Percentiles rank a stretch among this genome's conserved stretches.
phyloP scores from a whole-genome alignment of 2,888 invertebrate genomes.

The Chrysina gloriosa region DNA sequence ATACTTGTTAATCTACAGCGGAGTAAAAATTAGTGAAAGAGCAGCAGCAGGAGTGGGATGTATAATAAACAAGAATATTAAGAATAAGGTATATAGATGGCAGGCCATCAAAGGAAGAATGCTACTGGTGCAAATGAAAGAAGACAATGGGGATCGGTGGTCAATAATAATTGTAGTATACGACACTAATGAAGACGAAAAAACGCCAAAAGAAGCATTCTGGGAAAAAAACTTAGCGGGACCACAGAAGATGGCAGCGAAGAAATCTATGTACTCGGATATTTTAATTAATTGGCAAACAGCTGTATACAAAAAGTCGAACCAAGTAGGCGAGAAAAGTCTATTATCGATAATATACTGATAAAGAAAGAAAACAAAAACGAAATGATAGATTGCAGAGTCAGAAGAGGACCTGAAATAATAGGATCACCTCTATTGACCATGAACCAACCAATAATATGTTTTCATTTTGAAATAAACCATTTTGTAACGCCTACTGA shows the following conservation, averaged over 20 bases:
- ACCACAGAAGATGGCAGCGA: background rate
- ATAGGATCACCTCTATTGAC: too few species aligned
- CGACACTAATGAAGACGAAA: background rate
- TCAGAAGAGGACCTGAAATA: background rate
- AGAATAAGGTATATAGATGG: background rate
- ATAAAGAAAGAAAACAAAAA: background rate
- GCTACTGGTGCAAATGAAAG: background rate
- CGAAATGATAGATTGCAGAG: background rate
- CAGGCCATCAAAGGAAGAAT: background rate
- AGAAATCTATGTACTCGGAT: background rate
- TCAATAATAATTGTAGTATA: background rate
- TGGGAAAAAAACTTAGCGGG: background rate
- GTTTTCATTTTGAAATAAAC: too few species aligned
- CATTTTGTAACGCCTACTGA: too few species aligned
- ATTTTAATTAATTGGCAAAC: background rate
- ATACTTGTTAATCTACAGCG: constrained; percentile 2
- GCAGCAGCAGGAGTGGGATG: background rate
- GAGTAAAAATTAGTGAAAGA: background rate
- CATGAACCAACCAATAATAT: too few species aligned
- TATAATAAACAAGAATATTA: background rate
- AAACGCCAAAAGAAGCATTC: background rate
- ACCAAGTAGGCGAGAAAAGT: background rate
- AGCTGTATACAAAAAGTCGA: background rate
- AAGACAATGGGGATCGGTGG: background rate
- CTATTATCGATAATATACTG: background rate